Conservation (phyloP, 2,797 vertebrate species). For the Octomys mimax region DNA sequence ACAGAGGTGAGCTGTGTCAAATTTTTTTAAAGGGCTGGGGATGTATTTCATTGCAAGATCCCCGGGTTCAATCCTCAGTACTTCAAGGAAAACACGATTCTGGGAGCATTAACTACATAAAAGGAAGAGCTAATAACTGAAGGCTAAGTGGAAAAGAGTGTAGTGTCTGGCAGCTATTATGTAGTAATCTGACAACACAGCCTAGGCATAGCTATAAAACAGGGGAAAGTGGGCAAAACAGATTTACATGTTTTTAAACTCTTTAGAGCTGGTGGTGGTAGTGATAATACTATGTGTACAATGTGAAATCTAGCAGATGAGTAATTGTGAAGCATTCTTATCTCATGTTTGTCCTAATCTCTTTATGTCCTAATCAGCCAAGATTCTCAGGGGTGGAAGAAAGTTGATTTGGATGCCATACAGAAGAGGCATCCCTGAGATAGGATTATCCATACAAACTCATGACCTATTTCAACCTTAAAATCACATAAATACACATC, state of each 20-base stretch:
- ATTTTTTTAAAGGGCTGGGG: neutral
- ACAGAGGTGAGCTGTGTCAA: neutral
- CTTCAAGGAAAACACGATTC: neutral
- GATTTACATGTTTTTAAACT: neutral
- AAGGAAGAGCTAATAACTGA: conserved; percentile 37
- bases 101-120: neutral
- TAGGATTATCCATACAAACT: neutral
- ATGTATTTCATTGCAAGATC: neutral
- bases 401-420: neutral
- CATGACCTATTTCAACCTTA: conserved; percentile 24
- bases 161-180: neutral
- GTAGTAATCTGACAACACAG: neutral
- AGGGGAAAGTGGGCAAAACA: neutral
- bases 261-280: neutral
- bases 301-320: neutral
- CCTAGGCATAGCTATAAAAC: neutral
- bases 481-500: neutral
- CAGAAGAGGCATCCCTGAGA: neutral
- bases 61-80: neutral
- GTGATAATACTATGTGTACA: neutral
- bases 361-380: neutral
- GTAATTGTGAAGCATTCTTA: neutral
- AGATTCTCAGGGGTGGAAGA: neutral
- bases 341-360: neutral
- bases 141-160: neutral